phyloP scores from a whole-genome alignment of 2,797 vertebrate genomes.

The Lophius americanus region DNA sequence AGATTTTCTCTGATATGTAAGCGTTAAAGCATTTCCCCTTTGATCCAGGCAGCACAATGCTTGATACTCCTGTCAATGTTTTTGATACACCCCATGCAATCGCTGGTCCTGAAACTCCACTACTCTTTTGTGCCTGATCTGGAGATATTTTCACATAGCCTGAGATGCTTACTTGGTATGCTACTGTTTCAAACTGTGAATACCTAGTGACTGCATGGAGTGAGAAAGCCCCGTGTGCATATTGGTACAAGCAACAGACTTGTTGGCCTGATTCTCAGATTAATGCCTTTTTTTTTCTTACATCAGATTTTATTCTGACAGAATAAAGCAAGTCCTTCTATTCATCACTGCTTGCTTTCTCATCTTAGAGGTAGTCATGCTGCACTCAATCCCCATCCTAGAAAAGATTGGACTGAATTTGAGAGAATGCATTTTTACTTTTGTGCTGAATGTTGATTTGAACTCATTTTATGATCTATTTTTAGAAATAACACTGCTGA shows the following conservation, averaged over 20 bases:
- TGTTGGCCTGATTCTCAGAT: constrained; percentile 35
- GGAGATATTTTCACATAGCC: constrained; percentile 64
- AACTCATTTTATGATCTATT: background rate
- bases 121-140: constrained; percentile 76
- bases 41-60: constrained; percentile 67
- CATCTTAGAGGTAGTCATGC: constrained; percentile 6
- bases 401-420: constrained; percentile 11
- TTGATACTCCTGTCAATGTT: constrained; percentile 76
- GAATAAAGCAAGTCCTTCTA: constrained; percentile 52
- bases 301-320: constrained; percentile 12
- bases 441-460: constrained; percentile 5
- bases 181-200: constrained; percentile 55
- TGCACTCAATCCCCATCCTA: constrained; percentile 17
- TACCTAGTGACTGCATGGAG: constrained; percentile 60
- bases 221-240: constrained; percentile 50
- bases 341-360: constrained; percentile 28
- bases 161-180: constrained; percentile 55
- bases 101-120: constrained; percentile 73
- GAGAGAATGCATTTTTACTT: constrained; percentile 3
- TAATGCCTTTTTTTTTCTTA: constrained; percentile 20
- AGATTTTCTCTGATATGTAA: constrained; percentile 76
- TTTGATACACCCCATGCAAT: constrained; percentile 71
- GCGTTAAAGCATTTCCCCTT: constrained; percentile 76
- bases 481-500: constrained; percentile 7
- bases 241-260: constrained; percentile 29